Evolutionary conservation across 2,113 vertebrate genomes (phyloP), one percentile per base, ranked within the genome.

Genomic region (Centropus bengalensis): DNA sequence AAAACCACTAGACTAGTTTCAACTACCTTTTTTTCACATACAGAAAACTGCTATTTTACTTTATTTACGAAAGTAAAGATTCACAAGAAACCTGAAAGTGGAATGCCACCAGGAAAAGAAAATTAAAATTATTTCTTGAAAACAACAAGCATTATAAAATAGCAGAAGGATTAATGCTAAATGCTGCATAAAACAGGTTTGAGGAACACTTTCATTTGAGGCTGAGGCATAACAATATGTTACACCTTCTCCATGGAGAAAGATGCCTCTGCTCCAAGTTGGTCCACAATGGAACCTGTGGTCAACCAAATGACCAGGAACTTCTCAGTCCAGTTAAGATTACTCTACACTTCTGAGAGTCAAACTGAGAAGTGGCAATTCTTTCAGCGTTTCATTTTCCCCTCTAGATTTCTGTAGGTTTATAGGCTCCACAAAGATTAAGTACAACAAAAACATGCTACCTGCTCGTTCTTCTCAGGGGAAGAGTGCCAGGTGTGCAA

Each of bases 81-180:
- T 36, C 14, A 2, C 52, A 28, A 47, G 20, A 33, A 67, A 80
- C 15, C n/a, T 77, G 5, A 14, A 86, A 73, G 9, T 12, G 5
- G 9, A 68, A 3, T n/a, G 63, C 22, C 26, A 27, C 5, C 12
- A 6, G 40, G 4, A 2, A 0, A 9, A 26, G 47, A 10, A 33
- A n/a, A 17, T 11, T 40, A 12, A 7, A 55, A 13, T 28, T 45
- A 28, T 71, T 82, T 69, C 45, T 33, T 3, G 16, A n/a, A 70
- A 91, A 27, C 30, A 77, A 47, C 17, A 45, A 54, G 33, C 24
- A 70, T 24, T 45, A 66, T 1, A 75, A 44, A 79, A 52, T 1
- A 71, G 33, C 1, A 2, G 30, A 64, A 88, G 40, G 5, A 82
- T 60, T 85, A 11, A 22, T 17, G 22, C 17, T 54, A 19, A 22